Percentiles rank a stretch among this genome's conserved stretches.
Evolutionary conservation across 2,797 vertebrate species (phyloP).

Genomic region (Scolopax bukidnonensis): DNA sequence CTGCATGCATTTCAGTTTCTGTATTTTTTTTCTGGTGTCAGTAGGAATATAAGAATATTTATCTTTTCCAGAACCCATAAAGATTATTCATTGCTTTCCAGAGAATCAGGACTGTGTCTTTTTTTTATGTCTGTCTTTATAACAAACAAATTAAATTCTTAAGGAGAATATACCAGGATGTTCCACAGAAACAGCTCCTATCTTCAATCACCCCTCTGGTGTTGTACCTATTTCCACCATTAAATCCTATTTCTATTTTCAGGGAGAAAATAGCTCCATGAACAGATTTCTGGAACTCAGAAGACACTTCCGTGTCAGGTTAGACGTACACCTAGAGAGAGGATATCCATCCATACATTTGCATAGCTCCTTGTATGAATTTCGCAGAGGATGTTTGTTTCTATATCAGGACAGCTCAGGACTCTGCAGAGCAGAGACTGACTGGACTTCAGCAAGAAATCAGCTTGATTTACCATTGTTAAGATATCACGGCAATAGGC

Average conservation of each 20-base stretch:
- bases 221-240: not conserved
- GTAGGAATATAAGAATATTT: not conserved
- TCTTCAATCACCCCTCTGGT: not conserved
- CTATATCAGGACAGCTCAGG: not conserved
- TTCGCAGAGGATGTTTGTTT: not conserved
- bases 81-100: not conserved
- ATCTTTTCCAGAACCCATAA: not conserved
- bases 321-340: not conserved
- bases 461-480: slow-evolving; percentile 16
- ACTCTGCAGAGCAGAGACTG: not conserved
- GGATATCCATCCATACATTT: not conserved
- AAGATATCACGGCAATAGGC: not conserved
- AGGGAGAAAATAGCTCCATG: not conserved
- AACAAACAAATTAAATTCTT: not conserved
- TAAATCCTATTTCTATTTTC: not conserved
- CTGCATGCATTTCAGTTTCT: rapidly evolving
- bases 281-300: not conserved
- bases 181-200: not conserved
- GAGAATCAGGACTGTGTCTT: not conserved
- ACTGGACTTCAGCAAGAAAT: not conserved
- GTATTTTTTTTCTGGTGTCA: not conserved
- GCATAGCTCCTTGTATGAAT: not conserved
- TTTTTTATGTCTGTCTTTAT: not conserved
- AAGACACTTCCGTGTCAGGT: not conserved
- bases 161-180: not conserved